A percentile compares a stretch with the other conserved stretches of the same genome.
Evolutionary conservation across 2,888 invertebrate species (phyloP).

Genomic region (Phyllotreta cruciferae): DNA sequence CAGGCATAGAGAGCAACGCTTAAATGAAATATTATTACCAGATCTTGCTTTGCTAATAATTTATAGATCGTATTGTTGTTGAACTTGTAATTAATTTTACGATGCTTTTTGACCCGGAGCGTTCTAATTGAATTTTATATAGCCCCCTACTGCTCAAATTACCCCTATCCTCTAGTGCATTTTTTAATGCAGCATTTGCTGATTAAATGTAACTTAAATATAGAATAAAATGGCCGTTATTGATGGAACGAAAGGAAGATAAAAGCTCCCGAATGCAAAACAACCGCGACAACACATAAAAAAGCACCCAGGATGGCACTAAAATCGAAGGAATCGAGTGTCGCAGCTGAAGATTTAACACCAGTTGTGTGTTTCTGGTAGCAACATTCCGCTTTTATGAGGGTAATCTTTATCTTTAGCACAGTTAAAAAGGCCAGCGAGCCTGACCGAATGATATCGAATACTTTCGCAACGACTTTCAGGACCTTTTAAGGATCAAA

Average conservation of each 20-base stretch:
- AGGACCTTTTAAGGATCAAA: constrained; percentile 14
- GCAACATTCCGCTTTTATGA: constrained; percentile 31
- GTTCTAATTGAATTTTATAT: constrained; percentile 15
- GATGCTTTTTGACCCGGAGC: background rate
- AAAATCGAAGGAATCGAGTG: constrained; percentile 33
- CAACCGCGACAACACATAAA: constrained; percentile 33
- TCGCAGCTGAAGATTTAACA: constrained; percentile 32
- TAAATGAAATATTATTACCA: constrained; percentile 16
- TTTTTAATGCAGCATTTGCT: too few species aligned
- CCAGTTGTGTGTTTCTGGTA: constrained; percentile 28
- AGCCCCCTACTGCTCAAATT: too few species aligned
- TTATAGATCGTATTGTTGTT: constrained; percentile 18
- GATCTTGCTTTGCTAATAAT: constrained; percentile 7
- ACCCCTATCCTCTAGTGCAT: too few species aligned
- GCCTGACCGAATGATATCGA: constrained; percentile 26
- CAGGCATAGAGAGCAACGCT: constrained; percentile 6
- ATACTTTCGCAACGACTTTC: constrained; percentile 17
- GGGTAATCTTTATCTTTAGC: constrained; percentile 34
- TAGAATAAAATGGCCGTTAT: too few species aligned
- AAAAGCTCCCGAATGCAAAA: constrained; percentile 29
- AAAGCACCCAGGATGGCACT: constrained; percentile 24
- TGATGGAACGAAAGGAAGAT: constrained; percentile 21
- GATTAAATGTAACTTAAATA: too few species aligned
- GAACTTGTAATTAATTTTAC: constrained; percentile 18
- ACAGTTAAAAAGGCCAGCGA: constrained; percentile 25